Percentiles rank a stretch among this genome's conserved stretches.
These are phyloP conservation scores for Chrysolina oricalcia DNA, from an alignment of 2,888 invertebrate genomes.

Conservation along the genomic window DNA sequence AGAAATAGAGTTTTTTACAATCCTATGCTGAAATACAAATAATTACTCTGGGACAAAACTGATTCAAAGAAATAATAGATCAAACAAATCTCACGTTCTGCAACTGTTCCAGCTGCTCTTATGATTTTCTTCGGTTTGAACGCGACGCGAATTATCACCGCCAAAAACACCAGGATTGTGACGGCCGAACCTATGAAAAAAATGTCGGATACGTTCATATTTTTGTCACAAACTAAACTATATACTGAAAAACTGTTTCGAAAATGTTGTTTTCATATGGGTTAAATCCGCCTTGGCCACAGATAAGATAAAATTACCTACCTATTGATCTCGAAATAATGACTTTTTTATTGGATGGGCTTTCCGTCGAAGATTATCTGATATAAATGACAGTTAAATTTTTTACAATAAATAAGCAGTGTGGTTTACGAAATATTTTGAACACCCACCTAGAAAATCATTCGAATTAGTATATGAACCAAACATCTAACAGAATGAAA, in stretches of 20 bases:
- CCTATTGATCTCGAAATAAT: background rate
- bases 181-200: background rate
- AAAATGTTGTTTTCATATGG: background rate
- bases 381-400: too few relatives aligned
- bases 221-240: background rate
- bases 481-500: too few relatives aligned
- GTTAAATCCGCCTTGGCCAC: constrained; percentile 4
- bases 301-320: constrained; percentile 14
- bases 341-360: constrained; percentile 9
- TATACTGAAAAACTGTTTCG: background rate
- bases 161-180: background rate
- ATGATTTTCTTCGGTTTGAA: background rate
- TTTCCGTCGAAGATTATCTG: background rate
- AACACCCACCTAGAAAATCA: too few relatives aligned
- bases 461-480: too few relatives aligned
- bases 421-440: too few relatives aligned
- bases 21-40: too few relatives aligned
- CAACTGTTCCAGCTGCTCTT: background rate
- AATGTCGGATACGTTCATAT: background rate
- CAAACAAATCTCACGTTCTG: background rate
- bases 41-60: too few relatives aligned
- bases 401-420: too few relatives aligned
- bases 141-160: background rate
- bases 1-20: too few relatives aligned
- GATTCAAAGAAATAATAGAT: too few relatives aligned